These are phyloP conservation scores for Spilogale gracilis DNA, from an alignment of 2,113 vertebrate genomes.

Conservation along the genomic window DNA sequence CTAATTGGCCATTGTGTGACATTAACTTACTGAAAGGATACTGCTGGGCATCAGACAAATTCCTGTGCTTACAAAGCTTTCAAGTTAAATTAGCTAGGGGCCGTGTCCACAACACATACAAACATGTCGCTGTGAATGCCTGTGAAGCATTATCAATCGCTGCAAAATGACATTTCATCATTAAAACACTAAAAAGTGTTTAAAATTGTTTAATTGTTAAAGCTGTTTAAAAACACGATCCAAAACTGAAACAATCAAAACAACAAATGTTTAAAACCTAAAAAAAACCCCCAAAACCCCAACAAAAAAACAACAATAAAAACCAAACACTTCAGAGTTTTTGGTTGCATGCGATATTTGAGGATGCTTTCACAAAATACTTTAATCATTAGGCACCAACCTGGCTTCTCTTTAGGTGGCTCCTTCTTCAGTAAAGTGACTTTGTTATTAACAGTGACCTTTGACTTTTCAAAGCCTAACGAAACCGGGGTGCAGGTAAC, in stretches of 20 bases:
- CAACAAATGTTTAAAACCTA: not conserved
- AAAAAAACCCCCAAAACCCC: not conserved
- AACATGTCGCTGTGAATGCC: not conserved
- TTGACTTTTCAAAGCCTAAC: constrained; percentile 77
- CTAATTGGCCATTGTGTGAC: not conserved
- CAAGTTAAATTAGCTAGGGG: not conserved
- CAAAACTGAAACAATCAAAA: not conserved
- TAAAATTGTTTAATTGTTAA: not conserved
- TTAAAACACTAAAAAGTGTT: not conserved
- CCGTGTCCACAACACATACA: not conserved
- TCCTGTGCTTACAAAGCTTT: not conserved
- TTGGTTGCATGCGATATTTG: not conserved
- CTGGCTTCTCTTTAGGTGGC: constrained; percentile 91
- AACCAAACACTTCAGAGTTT: not conserved
- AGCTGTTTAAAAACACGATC: not conserved
- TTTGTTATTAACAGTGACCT: constrained; percentile 79
- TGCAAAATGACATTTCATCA: not conserved
- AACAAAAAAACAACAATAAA: not conserved
- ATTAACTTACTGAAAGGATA: not conserved
- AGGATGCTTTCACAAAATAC: constrained; percentile 2
- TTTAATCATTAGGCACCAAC: constrained; percentile 83
- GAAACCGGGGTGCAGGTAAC: constrained; percentile 55
- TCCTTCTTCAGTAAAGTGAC: constrained; percentile 87
- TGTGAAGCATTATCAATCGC: not conserved
- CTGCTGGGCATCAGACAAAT: not conserved